These are phyloP conservation scores for Drosophila dives DNA, from an alignment of 2,888 invertebrate genomes.

Conservation along the genomic window DNA sequence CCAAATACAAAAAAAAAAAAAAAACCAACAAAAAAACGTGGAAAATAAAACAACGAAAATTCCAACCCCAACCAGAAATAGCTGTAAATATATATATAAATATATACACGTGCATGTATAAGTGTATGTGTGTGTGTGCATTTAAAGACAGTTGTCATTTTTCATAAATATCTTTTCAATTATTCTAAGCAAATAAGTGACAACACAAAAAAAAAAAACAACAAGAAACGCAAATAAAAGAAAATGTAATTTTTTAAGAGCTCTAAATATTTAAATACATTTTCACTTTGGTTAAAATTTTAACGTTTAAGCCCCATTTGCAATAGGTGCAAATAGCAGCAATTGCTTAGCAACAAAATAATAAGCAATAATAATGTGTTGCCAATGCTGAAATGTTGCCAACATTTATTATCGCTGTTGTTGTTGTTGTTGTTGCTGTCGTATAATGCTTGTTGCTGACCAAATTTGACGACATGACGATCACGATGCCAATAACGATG, in stretches of 20 bases:
- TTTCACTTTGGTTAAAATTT: neutral
- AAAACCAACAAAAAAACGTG: slow-evolving; percentile 32
- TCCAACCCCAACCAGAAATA: slow-evolving; percentile 29
- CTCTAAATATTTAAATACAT: neutral
- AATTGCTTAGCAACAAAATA: slow-evolving; percentile 7
- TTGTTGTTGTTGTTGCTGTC: slow-evolving; percentile 1
- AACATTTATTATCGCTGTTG: neutral
- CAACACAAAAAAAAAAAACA: neutral
- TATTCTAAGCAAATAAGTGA: slow-evolving; percentile 6
- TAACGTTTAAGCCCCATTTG: neutral
- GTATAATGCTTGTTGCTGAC: slow-evolving; percentile 37
- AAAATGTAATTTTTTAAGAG: neutral
- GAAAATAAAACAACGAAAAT: neutral
- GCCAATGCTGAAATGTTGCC: slow-evolving; percentile 6
- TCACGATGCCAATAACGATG: slow-evolving; percentile 19
- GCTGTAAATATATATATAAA: neutral
- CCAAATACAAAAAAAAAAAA: slow-evolving; percentile 22
- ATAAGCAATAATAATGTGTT: slow-evolving; percentile 21
- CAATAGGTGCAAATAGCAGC: neutral
- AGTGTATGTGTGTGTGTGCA: slow-evolving; percentile 7
- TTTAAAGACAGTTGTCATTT: slow-evolving; percentile 67
- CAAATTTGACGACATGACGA: slow-evolving; percentile 18
- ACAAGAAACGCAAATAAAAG: neutral
- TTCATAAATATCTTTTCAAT: slow-evolving; percentile 65
- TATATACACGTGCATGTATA: neutral